These are phyloP conservation scores for Penaeus monodon DNA, from an alignment of 2,888 invertebrate genomes.

Conservation along the genomic window DNA sequence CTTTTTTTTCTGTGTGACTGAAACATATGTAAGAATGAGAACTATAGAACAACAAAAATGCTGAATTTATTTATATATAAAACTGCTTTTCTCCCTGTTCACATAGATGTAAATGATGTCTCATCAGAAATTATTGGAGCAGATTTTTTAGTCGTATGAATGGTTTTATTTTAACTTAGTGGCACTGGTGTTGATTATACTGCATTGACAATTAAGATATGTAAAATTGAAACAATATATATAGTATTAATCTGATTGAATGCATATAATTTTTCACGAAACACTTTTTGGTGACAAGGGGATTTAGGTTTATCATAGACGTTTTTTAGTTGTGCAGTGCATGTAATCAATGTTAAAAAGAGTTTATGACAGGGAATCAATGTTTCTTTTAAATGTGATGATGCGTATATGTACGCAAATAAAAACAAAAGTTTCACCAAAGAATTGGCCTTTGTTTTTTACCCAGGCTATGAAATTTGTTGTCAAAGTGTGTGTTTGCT, in stretches of 20 bases:
- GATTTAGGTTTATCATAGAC: not conserved
- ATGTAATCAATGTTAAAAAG: not conserved
- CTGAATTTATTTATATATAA: too few relatives aligned
- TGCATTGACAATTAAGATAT: too few relatives aligned
- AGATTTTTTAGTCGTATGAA: too few relatives aligned
- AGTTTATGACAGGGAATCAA: not conserved
- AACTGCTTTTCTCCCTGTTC: too few relatives aligned
- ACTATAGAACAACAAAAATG: too few relatives aligned
- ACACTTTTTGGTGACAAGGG: not conserved
- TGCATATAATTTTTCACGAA: not conserved
- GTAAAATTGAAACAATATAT: not conserved
- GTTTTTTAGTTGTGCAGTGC: not conserved
- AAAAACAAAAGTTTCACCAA: slow-evolving; percentile 17
- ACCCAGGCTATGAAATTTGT: not conserved
- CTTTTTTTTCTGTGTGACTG: too few relatives aligned
- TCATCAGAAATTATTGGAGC: too few relatives aligned
- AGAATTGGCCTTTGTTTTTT: not conserved
- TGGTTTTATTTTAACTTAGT: too few relatives aligned
- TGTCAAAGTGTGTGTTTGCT: too few relatives aligned
- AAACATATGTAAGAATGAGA: too few relatives aligned
- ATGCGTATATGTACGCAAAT: slow-evolving; percentile 3
- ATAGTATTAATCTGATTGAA: not conserved
- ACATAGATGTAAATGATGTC: too few relatives aligned
- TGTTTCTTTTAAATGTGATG: slow-evolving; percentile 20
- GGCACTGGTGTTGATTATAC: too few relatives aligned